A percentile compares a stretch with the other conserved stretches of the same genome.
phyloP scores from a whole-genome alignment of 2,888 invertebrate species.

The Drosophila peninsularis region DNA sequence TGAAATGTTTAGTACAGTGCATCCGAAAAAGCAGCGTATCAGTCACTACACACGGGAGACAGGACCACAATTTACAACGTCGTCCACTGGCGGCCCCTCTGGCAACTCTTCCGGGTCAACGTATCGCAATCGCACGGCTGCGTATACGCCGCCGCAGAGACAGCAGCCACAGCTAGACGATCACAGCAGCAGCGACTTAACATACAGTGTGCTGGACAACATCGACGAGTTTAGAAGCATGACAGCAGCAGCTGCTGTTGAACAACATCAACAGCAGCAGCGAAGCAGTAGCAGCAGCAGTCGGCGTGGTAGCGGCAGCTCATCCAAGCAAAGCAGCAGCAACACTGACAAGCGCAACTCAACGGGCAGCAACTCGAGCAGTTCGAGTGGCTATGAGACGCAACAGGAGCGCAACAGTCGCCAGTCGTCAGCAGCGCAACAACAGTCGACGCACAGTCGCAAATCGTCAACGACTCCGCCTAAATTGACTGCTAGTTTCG shows the following conservation, averaged over 20 bases:
- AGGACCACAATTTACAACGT: constrained; percentile 17
- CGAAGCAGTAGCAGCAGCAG: constrained; percentile 31
- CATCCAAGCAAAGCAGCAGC: constrained; percentile 43
- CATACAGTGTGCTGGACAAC: constrained; percentile 82
- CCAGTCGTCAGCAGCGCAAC: constrained; percentile 28
- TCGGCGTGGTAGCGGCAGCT: constrained; percentile 48
- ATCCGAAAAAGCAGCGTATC: constrained; percentile 92
- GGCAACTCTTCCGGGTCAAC: constrained; percentile 30
- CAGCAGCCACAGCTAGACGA: constrained; percentile 61
- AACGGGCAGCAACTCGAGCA: constrained; percentile 70
- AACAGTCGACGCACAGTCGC: constrained; percentile 31
- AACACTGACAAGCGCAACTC: constrained; percentile 73
- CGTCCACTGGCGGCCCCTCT: constrained; percentile 5
- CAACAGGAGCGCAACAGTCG: constrained; percentile 60
- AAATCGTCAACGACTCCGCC: constrained; percentile 72
- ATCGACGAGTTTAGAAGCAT: constrained; percentile 81
- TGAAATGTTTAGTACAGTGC: constrained; percentile 85
- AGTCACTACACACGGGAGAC: constrained; percentile 90
- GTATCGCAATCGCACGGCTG: constrained; percentile 51
- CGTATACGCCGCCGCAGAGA: constrained; percentile 73
- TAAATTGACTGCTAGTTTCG: constrained; percentile 63
- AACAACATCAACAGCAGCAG: constrained; percentile 45
- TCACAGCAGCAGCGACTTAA: constrained; percentile 78
- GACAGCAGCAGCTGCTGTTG: constrained; percentile 46
- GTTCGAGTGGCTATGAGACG: constrained; percentile 65